phyloP scores from a whole-genome alignment of 1,140 invertebrate genomes.

The Drosophila kurseongensis region DNA sequence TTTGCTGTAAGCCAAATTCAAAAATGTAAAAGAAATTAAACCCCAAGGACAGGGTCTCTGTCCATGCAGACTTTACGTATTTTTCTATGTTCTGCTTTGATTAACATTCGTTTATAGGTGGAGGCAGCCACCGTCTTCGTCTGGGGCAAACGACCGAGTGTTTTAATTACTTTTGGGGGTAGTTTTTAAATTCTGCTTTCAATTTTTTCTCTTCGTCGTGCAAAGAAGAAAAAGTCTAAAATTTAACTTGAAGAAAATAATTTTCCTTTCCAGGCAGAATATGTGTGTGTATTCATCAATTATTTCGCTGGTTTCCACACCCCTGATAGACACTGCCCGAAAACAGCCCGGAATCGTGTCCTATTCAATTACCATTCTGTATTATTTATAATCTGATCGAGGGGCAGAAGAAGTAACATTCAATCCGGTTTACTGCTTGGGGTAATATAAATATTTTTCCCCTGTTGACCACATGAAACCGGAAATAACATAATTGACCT shows the following conservation, averaged over 20 bases:
- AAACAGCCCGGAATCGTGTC: neutral
- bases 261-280: conserved; percentile 1
- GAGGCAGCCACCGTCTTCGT: conserved; percentile 25
- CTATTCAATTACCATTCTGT: conserved; percentile 55
- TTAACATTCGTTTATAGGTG: conserved; percentile 65
- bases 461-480: conserved; percentile 67
- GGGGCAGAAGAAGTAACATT: conserved; percentile 26
- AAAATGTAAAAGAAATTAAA: conserved; percentile 80
- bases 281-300: conserved; percentile 3
- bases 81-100: conserved; percentile 74
- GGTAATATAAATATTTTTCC: conserved; percentile 48
- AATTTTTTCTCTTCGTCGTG: conserved; percentile 14
- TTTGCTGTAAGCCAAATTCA: conserved; percentile 52
- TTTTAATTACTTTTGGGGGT: conserved; percentile 82
- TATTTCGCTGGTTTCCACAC: conserved; percentile 21
- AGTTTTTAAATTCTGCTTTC: conserved; percentile 54
- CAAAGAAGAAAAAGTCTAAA: conserved; percentile 27
- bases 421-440: conserved; percentile 41
- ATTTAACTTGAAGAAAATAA: conserved; percentile 49
- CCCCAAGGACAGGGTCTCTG: conserved; percentile 69
- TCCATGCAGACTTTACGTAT: conserved; percentile 41
- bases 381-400: conserved; percentile 31
- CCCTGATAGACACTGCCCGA: neutral
- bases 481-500: conserved; percentile 79
- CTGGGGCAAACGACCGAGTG: conserved; percentile 49